Percentiles rank a stretch among this genome's conserved stretches.
phyloP scores from a whole-genome alignment of 2,797 vertebrate species.

The Hozukius guyotensis region DNA sequence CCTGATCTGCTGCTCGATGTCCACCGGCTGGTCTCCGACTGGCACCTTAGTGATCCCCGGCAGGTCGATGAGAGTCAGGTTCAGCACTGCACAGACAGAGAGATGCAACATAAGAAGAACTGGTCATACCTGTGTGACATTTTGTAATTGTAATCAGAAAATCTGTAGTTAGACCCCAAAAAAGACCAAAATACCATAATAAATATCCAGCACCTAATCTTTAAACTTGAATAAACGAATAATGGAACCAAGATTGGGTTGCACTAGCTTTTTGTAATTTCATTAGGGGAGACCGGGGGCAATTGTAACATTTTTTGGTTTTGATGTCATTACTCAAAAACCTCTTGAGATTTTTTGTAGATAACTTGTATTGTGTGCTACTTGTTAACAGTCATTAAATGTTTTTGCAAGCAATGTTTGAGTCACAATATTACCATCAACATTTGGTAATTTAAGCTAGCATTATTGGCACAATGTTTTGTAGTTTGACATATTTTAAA shows the following conservation, averaged over 20 bases:
- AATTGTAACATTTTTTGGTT: too few species aligned
- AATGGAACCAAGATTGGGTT: neutral
- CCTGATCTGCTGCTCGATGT: conserved; percentile 95
- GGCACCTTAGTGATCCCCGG: conserved; percentile 99
- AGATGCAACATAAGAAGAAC: neutral
- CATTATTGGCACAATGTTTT: neutral
- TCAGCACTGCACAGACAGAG: conserved; percentile 85
- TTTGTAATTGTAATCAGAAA: neutral
- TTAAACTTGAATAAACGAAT: neutral
- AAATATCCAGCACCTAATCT: neutral
- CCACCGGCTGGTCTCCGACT: conserved; percentile 94
- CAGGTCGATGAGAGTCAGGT: conserved; percentile 95
- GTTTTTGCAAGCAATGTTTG: rapidly evolving
- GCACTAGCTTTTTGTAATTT: neutral
- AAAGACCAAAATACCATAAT: neutral
- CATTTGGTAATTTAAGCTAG: neutral
- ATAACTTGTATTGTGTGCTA: too few species aligned
- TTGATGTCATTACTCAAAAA: too few species aligned
- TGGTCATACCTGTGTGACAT: neutral
- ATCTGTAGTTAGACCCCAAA: neutral
- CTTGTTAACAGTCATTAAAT: too few species aligned
- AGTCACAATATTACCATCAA: neutral
- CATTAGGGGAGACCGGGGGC: neutral
- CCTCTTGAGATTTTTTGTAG: too few species aligned
- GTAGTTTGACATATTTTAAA: neutral